Conservation (phyloP, 2,797 vertebrate genomes). For the Anguilla pacifica region DNA sequence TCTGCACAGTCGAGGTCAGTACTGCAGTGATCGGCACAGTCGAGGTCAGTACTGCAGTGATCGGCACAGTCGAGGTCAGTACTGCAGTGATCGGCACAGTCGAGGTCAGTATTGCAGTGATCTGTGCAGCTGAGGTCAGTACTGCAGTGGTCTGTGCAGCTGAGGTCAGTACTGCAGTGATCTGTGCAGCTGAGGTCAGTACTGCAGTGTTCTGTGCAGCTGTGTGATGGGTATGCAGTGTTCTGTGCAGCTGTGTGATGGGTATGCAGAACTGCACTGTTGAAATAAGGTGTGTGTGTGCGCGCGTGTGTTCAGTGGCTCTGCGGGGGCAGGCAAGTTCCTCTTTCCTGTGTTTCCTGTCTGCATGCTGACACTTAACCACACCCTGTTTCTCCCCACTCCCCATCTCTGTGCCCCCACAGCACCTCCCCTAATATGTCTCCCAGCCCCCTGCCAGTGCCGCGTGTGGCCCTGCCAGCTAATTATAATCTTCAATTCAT, state of each 20-base stretch:
- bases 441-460: constrained; percentile 41
- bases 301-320: constrained; percentile 53
- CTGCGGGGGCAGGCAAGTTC: constrained; percentile 73
- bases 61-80: neutral
- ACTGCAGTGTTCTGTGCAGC: neutral
- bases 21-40: neutral
- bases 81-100: neutral
- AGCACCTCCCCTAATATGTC: constrained; percentile 33
- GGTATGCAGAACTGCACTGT: neutral
- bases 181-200: constrained; percentile 15
- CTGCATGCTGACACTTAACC: constrained; percentile 67
- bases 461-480: constrained; percentile 33
- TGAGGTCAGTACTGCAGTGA: neutral
- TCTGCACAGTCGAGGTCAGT: neutral
- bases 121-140: constrained; percentile 23
- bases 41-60: neutral
- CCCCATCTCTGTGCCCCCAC: constrained; percentile 34
- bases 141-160: neutral
- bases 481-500: constrained; percentile 42
- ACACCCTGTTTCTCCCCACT: constrained; percentile 57
- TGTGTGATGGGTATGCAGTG: neutral
- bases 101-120: too few relatives aligned
- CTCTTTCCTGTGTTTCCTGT: constrained; percentile 72
- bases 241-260: neutral
- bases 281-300: neutral